These are phyloP conservation scores for Toxostoma redivivum DNA, from an alignment of 2,113 vertebrate genomes.

Conservation along the genomic window DNA sequence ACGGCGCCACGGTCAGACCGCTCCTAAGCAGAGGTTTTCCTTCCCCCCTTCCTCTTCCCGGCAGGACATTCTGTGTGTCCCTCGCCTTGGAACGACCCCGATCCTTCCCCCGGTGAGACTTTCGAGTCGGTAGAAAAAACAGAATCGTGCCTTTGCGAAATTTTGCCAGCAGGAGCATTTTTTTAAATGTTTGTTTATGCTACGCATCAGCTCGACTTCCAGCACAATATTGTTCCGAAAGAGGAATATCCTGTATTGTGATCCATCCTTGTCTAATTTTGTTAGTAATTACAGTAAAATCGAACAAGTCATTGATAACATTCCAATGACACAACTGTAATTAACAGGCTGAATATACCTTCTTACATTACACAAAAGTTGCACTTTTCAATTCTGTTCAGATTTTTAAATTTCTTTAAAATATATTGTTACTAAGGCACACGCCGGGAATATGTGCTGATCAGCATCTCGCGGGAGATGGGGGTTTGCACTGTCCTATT, in stretches of 20 bases:
- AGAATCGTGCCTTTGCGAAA: neutral
- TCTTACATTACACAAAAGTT: slow-evolving; percentile 51
- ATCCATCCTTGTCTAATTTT: slow-evolving; percentile 61
- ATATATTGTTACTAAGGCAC: neutral
- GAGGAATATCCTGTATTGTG: slow-evolving; percentile 60
- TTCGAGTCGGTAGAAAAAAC: neutral
- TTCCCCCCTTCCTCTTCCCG: accelerated
- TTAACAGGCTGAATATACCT: slow-evolving; percentile 70
- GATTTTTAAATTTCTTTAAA: neutral
- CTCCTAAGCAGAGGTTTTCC: neutral
- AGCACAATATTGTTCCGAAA: slow-evolving; percentile 25
- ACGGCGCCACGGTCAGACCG: neutral
- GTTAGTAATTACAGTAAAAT: slow-evolving; percentile 71
- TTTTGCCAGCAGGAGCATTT: neutral
- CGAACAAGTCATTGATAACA: slow-evolving; percentile 69
- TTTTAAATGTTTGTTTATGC: slow-evolving; percentile 21
- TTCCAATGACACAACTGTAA: slow-evolving; percentile 62
- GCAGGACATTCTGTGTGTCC: neutral
- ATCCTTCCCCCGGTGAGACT: neutral
- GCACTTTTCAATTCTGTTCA: slow-evolving; percentile 58
- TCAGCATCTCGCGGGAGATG: neutral
- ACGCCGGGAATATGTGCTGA: neutral
- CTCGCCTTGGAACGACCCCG: neutral
- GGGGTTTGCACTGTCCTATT: neutral
- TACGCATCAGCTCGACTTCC: neutral